These are phyloP conservation scores for Acanthornis magna DNA, from an alignment of 2,797 vertebrate genomes.

Conservation along the genomic window DNA sequence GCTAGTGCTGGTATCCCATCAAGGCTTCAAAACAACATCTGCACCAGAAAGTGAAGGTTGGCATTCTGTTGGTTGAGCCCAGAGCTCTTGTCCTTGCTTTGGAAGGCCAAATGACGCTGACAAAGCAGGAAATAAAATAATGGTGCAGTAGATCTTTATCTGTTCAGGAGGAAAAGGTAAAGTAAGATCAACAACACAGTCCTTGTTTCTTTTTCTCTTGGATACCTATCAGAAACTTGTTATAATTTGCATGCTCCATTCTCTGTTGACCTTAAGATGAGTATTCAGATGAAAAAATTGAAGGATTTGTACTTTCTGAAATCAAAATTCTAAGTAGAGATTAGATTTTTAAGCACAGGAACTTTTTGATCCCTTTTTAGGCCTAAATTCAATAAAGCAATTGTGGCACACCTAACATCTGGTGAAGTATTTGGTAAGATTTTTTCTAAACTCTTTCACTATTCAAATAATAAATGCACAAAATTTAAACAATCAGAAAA, in stretches of 20 bases:
- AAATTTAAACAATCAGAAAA: slow-evolving; percentile 29
- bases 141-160: background rate
- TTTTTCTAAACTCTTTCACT: slow-evolving; percentile 1
- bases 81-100: background rate
- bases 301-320: background rate
- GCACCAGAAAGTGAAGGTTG: background rate
- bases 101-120: background rate
- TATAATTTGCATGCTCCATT: background rate
- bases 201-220: background rate
- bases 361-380: background rate
- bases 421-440: background rate
- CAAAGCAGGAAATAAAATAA: background rate
- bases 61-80: background rate
- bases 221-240: background rate
- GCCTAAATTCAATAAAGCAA: background rate
- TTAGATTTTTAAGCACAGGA: background rate
- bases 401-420: background rate
- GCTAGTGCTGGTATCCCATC: background rate
- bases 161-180: background rate
- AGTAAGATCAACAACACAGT: background rate
- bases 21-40: background rate
- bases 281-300: background rate
- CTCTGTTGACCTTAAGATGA: background rate
- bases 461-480: slow-evolving; percentile 6
- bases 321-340: background rate